Percentiles rank a stretch among this genome's conserved stretches.
These are phyloP conservation scores for Heliconius erato DNA, from an alignment of 2,888 invertebrate species.

Conservation along the genomic window DNA sequence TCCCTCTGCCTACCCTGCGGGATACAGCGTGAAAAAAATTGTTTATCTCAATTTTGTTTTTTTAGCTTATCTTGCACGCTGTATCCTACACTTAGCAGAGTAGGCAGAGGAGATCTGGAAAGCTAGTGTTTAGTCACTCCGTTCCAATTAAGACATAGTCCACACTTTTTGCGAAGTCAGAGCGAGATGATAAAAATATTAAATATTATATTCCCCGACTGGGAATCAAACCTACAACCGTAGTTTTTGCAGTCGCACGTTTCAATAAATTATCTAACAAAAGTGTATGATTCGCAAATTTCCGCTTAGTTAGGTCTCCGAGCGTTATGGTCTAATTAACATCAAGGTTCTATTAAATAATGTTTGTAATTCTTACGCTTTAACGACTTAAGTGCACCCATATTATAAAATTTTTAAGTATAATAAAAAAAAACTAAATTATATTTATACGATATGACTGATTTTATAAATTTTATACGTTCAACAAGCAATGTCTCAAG, in stretches of 20 bases:
- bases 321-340: constrained; percentile 49
- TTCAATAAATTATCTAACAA: constrained; percentile 14
- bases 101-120: not conserved
- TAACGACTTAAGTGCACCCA: constrained; percentile 7
- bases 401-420: too few species aligned
- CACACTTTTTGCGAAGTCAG: not conserved
- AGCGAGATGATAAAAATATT: not conserved
- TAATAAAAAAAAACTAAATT: too few species aligned
- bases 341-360: constrained; percentile 50
- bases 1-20: too few species aligned
- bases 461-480: too few species aligned
- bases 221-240: not conserved
- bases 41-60: too few species aligned
- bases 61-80: too few species aligned
- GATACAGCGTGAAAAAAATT: too few species aligned
- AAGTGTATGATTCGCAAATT: constrained; percentile 42
- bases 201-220: not conserved
- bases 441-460: too few species aligned
- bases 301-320: constrained; percentile 45
- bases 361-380: constrained; percentile 26
- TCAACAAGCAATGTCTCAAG: too few species aligned
- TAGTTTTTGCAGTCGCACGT: not conserved
- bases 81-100: not conserved
- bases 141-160: not conserved
- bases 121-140: not conserved